phyloP scores from a whole-genome alignment of 2,797 vertebrate species.

The Lutjanus argentimaculatus region DNA sequence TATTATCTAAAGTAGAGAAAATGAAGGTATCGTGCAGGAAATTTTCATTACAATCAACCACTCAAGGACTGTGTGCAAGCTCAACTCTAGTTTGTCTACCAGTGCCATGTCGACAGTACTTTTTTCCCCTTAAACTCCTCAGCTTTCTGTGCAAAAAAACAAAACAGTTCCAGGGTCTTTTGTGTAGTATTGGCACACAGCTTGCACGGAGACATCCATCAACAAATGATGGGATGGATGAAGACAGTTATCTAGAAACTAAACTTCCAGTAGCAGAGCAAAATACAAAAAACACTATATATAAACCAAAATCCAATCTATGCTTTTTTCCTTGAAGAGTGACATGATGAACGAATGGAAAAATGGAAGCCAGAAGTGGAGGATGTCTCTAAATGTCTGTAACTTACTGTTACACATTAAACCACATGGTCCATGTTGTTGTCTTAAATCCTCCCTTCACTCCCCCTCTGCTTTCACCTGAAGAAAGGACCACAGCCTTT shows the following conservation, averaged over 20 bases:
- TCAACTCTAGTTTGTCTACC: neutral
- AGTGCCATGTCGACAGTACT: neutral
- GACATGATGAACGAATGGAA: too few relatives aligned
- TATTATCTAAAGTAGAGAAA: slow-evolving; percentile 36
- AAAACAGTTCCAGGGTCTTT: neutral
- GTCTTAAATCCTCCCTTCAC: neutral
- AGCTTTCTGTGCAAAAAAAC: slow-evolving; percentile 12
- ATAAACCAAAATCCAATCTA: too few relatives aligned
- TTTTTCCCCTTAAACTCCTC: slow-evolving; percentile 2
- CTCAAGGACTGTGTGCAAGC: neutral
- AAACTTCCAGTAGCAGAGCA: neutral
- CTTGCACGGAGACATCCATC: neutral
- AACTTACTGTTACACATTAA: too few relatives aligned
- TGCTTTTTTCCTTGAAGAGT: neutral
- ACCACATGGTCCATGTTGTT: neutral
- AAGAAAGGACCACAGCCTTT: neutral
- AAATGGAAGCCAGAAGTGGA: too few relatives aligned
- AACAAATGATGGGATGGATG: neutral
- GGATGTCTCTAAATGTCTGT: neutral
- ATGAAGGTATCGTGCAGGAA: slow-evolving; percentile 18
- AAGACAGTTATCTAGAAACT: neutral
- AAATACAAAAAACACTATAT: neutral
- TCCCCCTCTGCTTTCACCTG: slow-evolving; percentile 5
- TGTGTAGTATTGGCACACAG: too few relatives aligned
- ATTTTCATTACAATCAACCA: slow-evolving; percentile 10